Evolutionary conservation across 2,888 invertebrate genomes (phyloP).

Genomic region (Lithophane socia): DNA sequence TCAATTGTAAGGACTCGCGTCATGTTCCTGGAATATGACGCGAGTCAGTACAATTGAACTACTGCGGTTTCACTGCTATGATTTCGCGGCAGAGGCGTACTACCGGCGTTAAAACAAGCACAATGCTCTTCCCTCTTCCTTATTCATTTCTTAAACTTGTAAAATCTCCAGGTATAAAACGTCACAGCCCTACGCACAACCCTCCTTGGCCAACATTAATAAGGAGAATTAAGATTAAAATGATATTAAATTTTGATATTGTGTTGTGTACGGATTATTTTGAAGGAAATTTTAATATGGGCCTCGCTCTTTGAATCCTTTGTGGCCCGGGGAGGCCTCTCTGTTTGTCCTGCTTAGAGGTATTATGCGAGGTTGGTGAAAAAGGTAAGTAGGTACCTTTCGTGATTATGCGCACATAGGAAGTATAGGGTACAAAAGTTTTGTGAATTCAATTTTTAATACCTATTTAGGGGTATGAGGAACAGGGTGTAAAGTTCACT

Average conservation of each 20-base stretch:
- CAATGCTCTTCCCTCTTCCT: neutral
- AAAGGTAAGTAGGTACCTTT: slow-evolving; percentile 40
- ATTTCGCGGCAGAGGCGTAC: too few species aligned
- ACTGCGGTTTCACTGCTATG: too few species aligned
- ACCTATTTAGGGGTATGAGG: too few species aligned
- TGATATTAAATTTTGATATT: slow-evolving; percentile 91
- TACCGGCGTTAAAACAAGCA: too few species aligned
- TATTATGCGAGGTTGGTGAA: slow-evolving; percentile 51
- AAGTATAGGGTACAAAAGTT: neutral
- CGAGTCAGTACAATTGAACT: too few species aligned
- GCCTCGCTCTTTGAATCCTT: slow-evolving; percentile 82
- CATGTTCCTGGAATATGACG: too few species aligned
- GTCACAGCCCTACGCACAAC: slow-evolving; percentile 70
- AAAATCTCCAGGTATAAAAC: slow-evolving; percentile 43
- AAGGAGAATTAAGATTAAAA: slow-evolving; percentile 90
- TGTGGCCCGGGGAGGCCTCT: slow-evolving; percentile 64
- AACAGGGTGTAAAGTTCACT: too few species aligned
- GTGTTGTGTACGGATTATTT: slow-evolving; percentile 89
- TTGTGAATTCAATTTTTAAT: neutral
- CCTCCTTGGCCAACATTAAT: slow-evolving; percentile 88
- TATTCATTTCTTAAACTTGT: neutral
- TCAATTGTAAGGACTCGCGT: too few species aligned
- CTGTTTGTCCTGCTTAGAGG: slow-evolving; percentile 60
- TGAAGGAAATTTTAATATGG: slow-evolving; percentile 87
- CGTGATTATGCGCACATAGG: slow-evolving; percentile 4